phyloP scores from a whole-genome alignment of 2,888 invertebrate species.

The Drosophila subsilvestris region DNA sequence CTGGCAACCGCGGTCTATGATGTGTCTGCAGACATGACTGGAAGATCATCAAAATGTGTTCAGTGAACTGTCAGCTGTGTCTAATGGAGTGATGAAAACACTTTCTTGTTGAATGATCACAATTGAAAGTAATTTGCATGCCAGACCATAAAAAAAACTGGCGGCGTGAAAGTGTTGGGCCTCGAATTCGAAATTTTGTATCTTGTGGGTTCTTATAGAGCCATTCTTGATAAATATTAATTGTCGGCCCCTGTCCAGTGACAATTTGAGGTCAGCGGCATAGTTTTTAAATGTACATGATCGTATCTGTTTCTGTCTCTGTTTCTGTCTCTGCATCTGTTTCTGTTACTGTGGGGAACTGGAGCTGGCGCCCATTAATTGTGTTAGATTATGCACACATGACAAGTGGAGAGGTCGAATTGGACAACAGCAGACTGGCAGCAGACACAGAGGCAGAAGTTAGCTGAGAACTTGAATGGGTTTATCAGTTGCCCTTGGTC shows the following conservation, averaged over 20 bases:
- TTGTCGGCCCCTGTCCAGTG: constrained; percentile 55
- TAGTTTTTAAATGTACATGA: constrained; percentile 33
- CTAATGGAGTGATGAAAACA: constrained; percentile 68
- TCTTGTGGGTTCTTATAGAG: constrained; percentile 37
- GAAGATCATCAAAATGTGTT: constrained; percentile 46
- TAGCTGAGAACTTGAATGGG: constrained; percentile 16
- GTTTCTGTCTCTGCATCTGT: constrained; percentile 12
- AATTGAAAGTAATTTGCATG: constrained; percentile 76
- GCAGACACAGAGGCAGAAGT: constrained; percentile 10
- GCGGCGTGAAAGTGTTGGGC: constrained; percentile 48
- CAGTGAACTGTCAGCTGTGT: constrained; percentile 41
- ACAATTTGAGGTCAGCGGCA: constrained; percentile 71
- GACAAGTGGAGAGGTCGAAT: constrained; percentile 24
- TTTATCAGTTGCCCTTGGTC: constrained; percentile 44
- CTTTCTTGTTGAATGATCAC: constrained; percentile 58
- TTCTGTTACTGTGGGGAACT: constrained; percentile 24
- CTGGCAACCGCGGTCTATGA: neutral
- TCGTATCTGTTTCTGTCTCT: neutral
- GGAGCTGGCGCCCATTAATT: constrained; percentile 63
- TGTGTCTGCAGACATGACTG: constrained; percentile 6
- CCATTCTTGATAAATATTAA: constrained; percentile 74
- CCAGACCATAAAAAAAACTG: neutral
- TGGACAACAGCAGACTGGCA: constrained; percentile 22
- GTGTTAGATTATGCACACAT: constrained; percentile 58
- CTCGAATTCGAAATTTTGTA: constrained; percentile 12